phyloP scores from a whole-genome alignment of 2,113 vertebrate species.

The Labeo catla region DNA sequence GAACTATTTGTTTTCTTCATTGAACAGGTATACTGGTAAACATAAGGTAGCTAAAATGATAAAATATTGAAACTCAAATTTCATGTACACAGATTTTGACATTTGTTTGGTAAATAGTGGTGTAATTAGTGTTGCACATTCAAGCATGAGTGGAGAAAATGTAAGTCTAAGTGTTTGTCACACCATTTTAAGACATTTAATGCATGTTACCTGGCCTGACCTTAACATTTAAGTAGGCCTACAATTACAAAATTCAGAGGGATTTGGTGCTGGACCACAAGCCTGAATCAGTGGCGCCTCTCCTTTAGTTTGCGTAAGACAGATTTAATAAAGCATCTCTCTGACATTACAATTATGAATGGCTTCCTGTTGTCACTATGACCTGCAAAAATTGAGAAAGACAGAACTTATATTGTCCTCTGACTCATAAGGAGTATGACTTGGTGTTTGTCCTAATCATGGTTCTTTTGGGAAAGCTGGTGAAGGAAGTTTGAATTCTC shows the following conservation, averaged over 20 bases:
- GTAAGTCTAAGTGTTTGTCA: neutral
- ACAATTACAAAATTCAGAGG: neutral
- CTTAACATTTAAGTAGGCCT: neutral
- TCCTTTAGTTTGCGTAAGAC: neutral
- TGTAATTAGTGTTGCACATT: neutral
- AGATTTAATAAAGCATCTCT: slow-evolving; percentile 12
- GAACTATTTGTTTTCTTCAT: neutral
- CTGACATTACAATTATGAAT: slow-evolving; percentile 35
- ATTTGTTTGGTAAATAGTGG: neutral
- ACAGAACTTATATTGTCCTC: neutral
- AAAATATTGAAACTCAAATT: neutral
- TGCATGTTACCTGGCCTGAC: neutral
- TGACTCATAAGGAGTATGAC: neutral
- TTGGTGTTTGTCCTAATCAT: slow-evolving; percentile 18
- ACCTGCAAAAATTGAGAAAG: slow-evolving; percentile 9
- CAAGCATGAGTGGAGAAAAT: neutral
- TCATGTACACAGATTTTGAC: neutral
- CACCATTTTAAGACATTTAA: neutral
- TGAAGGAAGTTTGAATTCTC: slow-evolving; percentile 22
- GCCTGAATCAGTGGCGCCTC: neutral
- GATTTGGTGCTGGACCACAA: neutral
- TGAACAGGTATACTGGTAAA: neutral
- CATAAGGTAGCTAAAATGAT: neutral
- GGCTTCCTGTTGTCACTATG: slow-evolving; percentile 42
- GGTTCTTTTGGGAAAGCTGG: slow-evolving; percentile 17